Evolutionary conservation across 2,113 vertebrate species (phyloP).

Genomic region (Polyodon spathula): DNA sequence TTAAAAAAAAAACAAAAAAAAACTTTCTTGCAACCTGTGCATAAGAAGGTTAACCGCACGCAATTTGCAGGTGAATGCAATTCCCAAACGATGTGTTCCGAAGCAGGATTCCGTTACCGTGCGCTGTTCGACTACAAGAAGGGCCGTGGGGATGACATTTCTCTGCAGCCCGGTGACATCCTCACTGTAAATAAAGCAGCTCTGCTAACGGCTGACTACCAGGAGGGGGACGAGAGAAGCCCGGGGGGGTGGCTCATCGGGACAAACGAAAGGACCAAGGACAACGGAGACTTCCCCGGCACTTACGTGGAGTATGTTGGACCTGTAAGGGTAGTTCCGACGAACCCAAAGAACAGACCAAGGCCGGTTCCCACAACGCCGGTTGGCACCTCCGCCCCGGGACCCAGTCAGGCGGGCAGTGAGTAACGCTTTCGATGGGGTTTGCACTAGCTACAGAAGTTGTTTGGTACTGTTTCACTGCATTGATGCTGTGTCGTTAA

Average conservation of each 20-base stretch:
- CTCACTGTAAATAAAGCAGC: conserved; percentile 53
- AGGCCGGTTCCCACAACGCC: conserved; percentile 49
- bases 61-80: conserved; percentile 15
- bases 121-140: conserved; percentile 67
- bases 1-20: not conserved
- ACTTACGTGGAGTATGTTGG: conserved; percentile 71
- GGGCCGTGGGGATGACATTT: conserved; percentile 62
- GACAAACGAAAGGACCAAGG: conserved; percentile 65
- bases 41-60: not conserved
- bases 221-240: conserved; percentile 58
- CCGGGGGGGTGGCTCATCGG: conserved; percentile 66
- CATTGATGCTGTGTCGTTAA: too few relatives aligned
- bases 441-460: too few relatives aligned
- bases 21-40: conserved; percentile 4
- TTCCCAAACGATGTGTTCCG: conserved; percentile 49
- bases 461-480: too few relatives aligned
- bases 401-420: conserved; percentile 43
- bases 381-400: conserved; percentile 18
- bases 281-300: conserved; percentile 65
- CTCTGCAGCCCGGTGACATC: conserved; percentile 59
- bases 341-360: conserved; percentile 46
- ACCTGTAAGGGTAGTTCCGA: conserved; percentile 24
- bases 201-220: conserved; percentile 43
- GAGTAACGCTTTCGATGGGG: conserved; percentile 31
- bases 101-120: conserved; percentile 64